Evolutionary conservation across 2,113 vertebrate genomes (phyloP), one percentile per base, ranked within the genome.

Genomic region (zebrafish (Danio rerio)): DNA sequence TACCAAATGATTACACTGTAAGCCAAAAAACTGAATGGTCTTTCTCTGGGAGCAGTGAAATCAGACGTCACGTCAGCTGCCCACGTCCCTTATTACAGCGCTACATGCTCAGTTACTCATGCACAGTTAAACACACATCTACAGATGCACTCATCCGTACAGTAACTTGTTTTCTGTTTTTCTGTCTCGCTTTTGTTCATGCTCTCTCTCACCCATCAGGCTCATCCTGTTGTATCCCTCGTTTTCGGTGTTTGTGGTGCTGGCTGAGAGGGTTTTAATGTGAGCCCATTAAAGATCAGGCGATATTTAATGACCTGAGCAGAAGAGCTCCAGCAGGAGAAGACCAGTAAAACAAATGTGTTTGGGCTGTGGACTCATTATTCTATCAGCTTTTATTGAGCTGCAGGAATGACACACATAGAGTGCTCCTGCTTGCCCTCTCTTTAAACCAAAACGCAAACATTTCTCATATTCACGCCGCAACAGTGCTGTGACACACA

Each of bases 251-350:
- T 61, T 42, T 66, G 74, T 78, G 49, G 76, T 3, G 53, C 47
- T 66, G 76, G 61, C 62, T 42, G 31, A 78, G 76, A 65, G 62
- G 15, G 16, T 66, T 66, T 79, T 79, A 79, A 79, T 50, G 49
- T 0, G 11, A 43, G 49, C 52, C 47, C 31, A 83, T 79, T 65
- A 45, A 31, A 20, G 50, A 78, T 49, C 56, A 55, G 49, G 58
- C 53, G 9, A 79, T 79, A 72, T 79, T 56, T 83, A 83, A 79
- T 56, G 82, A 79, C 82, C n/a, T 12, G 82, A 18, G 49, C 76
- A 77, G 45, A 50, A 50, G 43, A 2, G 13, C 47, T 77, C 43
- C 58, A 6, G 73, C 55, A 78, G 45, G 58, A 63, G 45, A 78
- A 78, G 75, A 63, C 75, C 75, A 78, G 76, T 65, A 79, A 79